Evolutionary conservation across 2,797 vertebrate species (phyloP).

Genomic region (Nasua narica): DNA sequence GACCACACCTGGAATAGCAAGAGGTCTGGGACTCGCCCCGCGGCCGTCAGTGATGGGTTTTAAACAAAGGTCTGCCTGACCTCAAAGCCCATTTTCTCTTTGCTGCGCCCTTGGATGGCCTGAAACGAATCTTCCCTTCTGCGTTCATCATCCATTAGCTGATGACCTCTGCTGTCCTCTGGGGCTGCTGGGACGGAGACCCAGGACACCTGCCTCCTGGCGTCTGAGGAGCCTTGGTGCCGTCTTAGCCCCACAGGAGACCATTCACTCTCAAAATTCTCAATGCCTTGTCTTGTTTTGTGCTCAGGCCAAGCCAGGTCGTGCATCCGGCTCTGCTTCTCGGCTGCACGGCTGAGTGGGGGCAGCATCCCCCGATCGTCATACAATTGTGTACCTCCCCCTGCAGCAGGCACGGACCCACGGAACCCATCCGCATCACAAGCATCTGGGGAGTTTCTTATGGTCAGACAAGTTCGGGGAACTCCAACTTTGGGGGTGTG

Average conservation of each 20-base stretch:
- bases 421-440: background rate
- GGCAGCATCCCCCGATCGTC: background rate
- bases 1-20: no score
- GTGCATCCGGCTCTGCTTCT: background rate
- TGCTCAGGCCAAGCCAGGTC: no score
- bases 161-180: background rate
- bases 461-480: background rate
- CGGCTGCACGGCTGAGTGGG: fast-evolving
- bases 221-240: fast-evolving
- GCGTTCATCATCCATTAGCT: background rate
- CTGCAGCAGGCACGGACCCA: background rate
- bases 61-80: background rate
- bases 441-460: background rate
- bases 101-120: background rate
- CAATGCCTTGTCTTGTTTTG: background rate
- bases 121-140: background rate
- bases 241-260: background rate
- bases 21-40: background rate
- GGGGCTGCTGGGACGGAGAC: background rate
- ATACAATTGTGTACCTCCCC: background rate
- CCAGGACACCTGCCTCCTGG: background rate
- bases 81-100: background rate
- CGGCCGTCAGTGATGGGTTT: background rate
- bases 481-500: background rate
- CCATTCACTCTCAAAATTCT: fast-evolving